A percentile compares a stretch with the other conserved stretches of the same genome.
Conservation (phyloP, 2,797 vertebrate genomes). For the Gallinago solitaria region DNA sequence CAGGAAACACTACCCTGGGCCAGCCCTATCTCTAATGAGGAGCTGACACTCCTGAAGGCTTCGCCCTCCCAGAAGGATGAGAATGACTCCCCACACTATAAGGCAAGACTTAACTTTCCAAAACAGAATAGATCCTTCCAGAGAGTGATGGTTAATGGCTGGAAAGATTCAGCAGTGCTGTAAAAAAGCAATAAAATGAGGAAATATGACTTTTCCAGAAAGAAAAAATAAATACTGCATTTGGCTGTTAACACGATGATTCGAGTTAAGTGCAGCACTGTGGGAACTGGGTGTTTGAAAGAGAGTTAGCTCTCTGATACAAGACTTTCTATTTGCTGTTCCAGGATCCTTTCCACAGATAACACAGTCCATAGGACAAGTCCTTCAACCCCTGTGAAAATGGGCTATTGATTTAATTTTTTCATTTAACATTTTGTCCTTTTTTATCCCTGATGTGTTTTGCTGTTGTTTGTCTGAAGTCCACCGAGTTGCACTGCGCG, state of each 20-base stretch:
- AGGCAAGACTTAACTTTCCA: neutral
- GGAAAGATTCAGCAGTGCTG: neutral
- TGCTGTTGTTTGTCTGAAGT: neutral
- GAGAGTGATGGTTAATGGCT: neutral
- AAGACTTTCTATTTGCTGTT: neutral
- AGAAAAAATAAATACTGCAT: neutral
- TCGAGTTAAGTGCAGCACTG: neutral
- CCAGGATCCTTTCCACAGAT: neutral
- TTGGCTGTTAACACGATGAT: neutral
- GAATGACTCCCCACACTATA: neutral
- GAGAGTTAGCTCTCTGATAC: neutral
- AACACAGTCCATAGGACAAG: neutral
- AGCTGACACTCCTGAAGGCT: neutral
- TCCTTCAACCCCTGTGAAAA: neutral
- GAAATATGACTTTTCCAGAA: neutral
- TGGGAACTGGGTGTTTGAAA: neutral
- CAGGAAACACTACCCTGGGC: neutral
- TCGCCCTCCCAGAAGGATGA: neutral
- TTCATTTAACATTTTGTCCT: neutral
- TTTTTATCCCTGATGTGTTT: neutral
- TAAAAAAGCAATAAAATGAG: neutral
- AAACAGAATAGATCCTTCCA: neutral
- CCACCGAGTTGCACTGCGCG: neutral
- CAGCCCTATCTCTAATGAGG: neutral
- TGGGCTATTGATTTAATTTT: slow-evolving; percentile 17